Evolutionary conservation across 2,113 vertebrate genomes (phyloP).

Genomic region (Mungos mungo): DNA sequence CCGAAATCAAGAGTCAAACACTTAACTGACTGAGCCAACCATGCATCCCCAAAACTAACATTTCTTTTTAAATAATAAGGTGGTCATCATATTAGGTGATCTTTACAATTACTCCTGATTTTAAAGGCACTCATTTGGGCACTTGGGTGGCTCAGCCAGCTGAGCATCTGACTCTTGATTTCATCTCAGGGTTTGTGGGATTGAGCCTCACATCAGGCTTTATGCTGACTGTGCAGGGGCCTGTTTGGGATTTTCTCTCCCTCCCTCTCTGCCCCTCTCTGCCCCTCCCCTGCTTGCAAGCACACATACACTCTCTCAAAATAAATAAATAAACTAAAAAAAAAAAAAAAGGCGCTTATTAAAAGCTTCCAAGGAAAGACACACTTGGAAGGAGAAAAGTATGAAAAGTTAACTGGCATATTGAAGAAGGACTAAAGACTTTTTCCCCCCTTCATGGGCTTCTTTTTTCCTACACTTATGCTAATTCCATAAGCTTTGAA

Average conservation of each 20-base stretch:
- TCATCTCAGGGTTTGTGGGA: too few species aligned
- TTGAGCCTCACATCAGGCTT: too few species aligned
- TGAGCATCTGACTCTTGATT: too few species aligned
- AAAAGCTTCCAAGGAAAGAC: constrained; percentile 8
- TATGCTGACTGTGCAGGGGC: too few species aligned
- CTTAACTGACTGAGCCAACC: too few species aligned
- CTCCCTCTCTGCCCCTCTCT: too few species aligned
- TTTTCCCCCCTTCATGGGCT: not conserved
- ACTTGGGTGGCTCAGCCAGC: too few species aligned
- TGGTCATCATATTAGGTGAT: not conserved
- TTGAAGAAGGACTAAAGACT: not conserved
- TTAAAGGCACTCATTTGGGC: not conserved
- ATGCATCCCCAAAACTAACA: not conserved
- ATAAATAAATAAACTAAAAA: too few species aligned
- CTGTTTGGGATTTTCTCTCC: too few species aligned
- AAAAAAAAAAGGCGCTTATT: not conserved
- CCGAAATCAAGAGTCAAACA: too few species aligned
- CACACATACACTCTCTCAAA: too few species aligned
- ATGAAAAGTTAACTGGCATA: not conserved
- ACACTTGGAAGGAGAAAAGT: not conserved
- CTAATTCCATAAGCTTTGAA: not conserved
- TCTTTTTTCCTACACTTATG: not conserved
- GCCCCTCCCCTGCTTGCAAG: too few species aligned
- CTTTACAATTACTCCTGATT: not conserved
- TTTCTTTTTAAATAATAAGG: not conserved